Evolutionary conservation across 2,888 invertebrate species (phyloP).

Genomic region (Perdita meconis): DNA sequence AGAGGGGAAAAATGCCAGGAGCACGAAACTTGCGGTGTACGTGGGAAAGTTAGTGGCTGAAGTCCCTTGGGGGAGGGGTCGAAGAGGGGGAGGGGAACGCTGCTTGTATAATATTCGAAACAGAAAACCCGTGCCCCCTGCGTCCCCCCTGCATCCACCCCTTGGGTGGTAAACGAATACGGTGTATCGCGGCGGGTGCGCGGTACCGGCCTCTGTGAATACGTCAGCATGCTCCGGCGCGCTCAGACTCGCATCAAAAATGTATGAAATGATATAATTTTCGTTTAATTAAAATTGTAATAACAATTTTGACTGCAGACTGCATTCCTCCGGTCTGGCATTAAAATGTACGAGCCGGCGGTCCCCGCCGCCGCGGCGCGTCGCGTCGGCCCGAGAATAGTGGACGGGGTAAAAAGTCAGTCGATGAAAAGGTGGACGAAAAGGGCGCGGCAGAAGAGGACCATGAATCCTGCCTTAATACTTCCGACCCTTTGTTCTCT

Average conservation of each 20-base stretch:
- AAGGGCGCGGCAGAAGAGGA: conserved; percentile 44
- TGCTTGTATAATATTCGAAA: conserved; percentile 66
- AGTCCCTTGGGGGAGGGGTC: conserved; percentile 51
- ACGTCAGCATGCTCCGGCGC: conserved; percentile 63
- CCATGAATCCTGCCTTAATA: conserved; percentile 59
- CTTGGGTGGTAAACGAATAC: too few species aligned
- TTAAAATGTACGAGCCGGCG: conserved; percentile 72
- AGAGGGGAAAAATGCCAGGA: conserved; percentile 38
- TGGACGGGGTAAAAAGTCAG: conserved; percentile 55
- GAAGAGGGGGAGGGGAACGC: too few species aligned
- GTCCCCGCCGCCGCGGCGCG: conserved; percentile 25
- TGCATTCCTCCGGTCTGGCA: conserved; percentile 67
- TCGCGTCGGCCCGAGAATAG: conserved; percentile 17
- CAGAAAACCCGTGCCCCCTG: too few species aligned
- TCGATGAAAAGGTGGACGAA: conserved; percentile 63
- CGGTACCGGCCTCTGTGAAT: conserved; percentile 51
- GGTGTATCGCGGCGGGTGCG: not conserved
- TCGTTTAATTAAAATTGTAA: conserved; percentile 79
- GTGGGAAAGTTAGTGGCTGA: conserved; percentile 63
- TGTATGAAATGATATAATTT: conserved; percentile 78
- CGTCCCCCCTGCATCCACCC: too few species aligned
- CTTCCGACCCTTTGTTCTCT: conserved; percentile 56
- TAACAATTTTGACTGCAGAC: conserved; percentile 73
- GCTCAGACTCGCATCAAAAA: conserved; percentile 70
- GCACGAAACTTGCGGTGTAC: conserved; percentile 48